phyloP scores from a whole-genome alignment of 2,888 invertebrate species.

The Drosophila prolongata region DNA sequence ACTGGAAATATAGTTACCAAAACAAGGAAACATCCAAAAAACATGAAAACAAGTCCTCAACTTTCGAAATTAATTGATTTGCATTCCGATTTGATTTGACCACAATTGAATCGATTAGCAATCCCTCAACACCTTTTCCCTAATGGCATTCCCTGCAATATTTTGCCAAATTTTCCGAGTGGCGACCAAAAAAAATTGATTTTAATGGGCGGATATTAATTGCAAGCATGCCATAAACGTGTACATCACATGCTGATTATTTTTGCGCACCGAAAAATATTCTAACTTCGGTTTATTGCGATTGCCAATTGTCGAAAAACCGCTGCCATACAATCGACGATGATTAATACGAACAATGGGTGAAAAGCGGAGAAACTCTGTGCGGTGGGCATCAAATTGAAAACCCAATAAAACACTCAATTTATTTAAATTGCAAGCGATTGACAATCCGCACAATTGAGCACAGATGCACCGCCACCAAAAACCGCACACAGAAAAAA shows the following conservation, averaged over 20 bases:
- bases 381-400: conserved; percentile 67
- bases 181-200: conserved; percentile 52
- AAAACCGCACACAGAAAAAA: conserved; percentile 13
- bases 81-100: conserved; percentile 11
- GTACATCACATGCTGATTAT: conserved; percentile 11
- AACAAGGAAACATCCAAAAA: background rate
- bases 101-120: conserved; percentile 36
- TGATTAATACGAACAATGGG: conserved; percentile 31
- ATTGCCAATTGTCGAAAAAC: conserved; percentile 6
- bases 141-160: conserved; percentile 18
- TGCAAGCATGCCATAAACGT: conserved; percentile 30
- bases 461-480: conserved; percentile 32
- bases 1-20: too few relatives aligned
- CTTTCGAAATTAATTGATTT: conserved; percentile 10
- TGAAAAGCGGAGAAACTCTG: background rate
- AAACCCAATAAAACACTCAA: conserved; percentile 81
- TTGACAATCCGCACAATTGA: conserved; percentile 65
- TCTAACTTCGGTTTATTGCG: conserved; percentile 19
- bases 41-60: background rate
- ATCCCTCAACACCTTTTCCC: conserved; percentile 31
- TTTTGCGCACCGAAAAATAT: conserved; percentile 7
- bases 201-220: conserved; percentile 68
- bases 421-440: conserved; percentile 81
- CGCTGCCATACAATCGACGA: conserved; percentile 21
- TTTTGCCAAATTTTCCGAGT: conserved; percentile 6